A percentile compares a stretch with the other conserved stretches of the same genome.
Conservation (phyloP, 2,888 invertebrate species). For the Ectemnius continuus region DNA sequence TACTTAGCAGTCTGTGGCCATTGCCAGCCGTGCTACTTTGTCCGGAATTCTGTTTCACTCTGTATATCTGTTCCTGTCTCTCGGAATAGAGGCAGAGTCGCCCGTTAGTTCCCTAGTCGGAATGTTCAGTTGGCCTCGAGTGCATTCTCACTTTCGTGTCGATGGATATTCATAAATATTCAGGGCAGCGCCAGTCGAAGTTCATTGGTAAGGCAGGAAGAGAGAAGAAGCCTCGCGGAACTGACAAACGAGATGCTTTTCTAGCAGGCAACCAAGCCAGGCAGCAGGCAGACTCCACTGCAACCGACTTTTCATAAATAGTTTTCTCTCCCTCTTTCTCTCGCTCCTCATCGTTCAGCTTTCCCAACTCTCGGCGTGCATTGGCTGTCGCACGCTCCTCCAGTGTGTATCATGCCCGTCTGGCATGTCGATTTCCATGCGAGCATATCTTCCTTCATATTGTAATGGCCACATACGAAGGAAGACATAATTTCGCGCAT, state of each 20-base stretch:
- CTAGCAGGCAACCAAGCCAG: too few relatives aligned
- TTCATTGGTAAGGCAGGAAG: not conserved
- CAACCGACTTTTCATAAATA: not conserved
- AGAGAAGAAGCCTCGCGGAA: not conserved
- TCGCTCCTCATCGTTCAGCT: not conserved
- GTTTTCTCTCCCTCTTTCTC: not conserved
- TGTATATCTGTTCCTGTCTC: too few relatives aligned
- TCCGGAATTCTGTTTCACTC: too few relatives aligned
- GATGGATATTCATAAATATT: not conserved
- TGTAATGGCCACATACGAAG: constrained; percentile 21
- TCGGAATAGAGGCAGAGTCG: too few relatives aligned
- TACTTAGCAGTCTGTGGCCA: constrained; percentile 7
- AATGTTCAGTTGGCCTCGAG: not conserved
- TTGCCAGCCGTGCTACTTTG: constrained; percentile 6
- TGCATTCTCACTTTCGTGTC: not conserved
- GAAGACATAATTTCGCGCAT: constrained; percentile 26
- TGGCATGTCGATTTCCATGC: constrained; percentile 32
- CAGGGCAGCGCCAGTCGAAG: not conserved
- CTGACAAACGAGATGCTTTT: too few relatives aligned
- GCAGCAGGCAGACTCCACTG: not conserved
- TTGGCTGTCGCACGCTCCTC: not conserved
- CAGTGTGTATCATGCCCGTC: not conserved
- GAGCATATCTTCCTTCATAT: not conserved
- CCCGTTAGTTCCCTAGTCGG: not conserved
- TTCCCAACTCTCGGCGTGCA: not conserved